Base-by-base conservation (phyloP, 2,113 vertebrate species). In the Microtus montanus region DNA sequence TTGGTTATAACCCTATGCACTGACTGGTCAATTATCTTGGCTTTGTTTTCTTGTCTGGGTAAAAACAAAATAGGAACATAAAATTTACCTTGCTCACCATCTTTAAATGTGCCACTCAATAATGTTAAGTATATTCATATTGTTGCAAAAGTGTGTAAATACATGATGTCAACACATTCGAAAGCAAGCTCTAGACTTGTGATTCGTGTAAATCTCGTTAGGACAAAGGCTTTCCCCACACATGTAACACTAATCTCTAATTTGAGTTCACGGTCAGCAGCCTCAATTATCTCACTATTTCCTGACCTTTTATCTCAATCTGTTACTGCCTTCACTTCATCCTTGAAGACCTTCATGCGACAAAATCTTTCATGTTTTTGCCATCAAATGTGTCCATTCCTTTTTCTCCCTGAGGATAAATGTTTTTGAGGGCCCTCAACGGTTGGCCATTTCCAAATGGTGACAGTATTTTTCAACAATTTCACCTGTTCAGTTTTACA, bases 281-380 rank as follows among this genome's bases (percentile, higher is more conserved):
- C 75, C 17, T 14, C 58, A 66, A 58, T 92, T 66, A 41, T 54
- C 66, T 47, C 70, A 66, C 33, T 54, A 73, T 64, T 22, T 47
- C 77, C 44, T 78, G 54, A 74, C 78, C 91, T 86, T 84, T 26
- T 35, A 12, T 86, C 28, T 61, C 61, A 47, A 73, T 22, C 38
- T 82, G 28, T 85, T 66, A 38, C 68, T 64, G 73, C 58, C 80
- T 47, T 83, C 63, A 78, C 49, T 26, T 92, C 35, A 70, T 70
- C 41, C 41, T 6, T 33, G 77, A 96, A 89, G 66, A 77, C 26
- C 12, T 80, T 80, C 52, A 68, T 30, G 54, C 90, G 63, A 88
- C 85, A 95, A 87, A 91, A 95, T 68, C 19, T 90, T 92, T 92
- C 38, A 93, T 86, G 90, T 85, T 87, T 82, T 73, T 92, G 30